Base-by-base conservation (phyloP, 92 coral and sea anemone genomes). In the Porites cylindrica region DNA sequence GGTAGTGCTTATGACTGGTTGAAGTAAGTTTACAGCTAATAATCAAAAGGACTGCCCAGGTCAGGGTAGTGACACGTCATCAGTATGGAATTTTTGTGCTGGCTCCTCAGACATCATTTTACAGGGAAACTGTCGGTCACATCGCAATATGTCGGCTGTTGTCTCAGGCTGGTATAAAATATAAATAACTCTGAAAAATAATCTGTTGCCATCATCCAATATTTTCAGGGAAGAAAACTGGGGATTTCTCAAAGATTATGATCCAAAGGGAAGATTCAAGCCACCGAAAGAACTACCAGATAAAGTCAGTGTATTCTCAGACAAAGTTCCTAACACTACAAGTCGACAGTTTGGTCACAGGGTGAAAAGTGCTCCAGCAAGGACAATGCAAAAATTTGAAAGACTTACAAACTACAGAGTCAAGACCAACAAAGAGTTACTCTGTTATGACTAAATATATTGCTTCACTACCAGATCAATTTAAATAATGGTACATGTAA, bases 241-340 rank as follows among this genome's bases (percentile, higher is more conserved):
- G 99, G 99, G 99, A 58, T 97, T 97, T 88, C 90, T 96, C 59
- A 91, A 93, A 75, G 96, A 95, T 62, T 97, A 90, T 87, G 99
- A 97, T 85, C 97, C 84, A 75, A 97, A 95, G 94, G 99, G 99
- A 52, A 90, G 95, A 60, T 68, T 91, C 63, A 97, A 95, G 58
- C 86, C 91, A 11, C 90, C 90, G 77, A 91, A 93, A 52, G 96
- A 93, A 88, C 94, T 93, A 16, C 96, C 94, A 72, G 91, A 91
- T 76, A 88, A 89, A 64, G 80, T 76, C 50, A 79, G 93, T 24
- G 72, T 93, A 20, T 97, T 68, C 52, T 97, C 99, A 52, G 91
- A 93, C 51, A 95, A 79, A 19, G 87, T 95, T 9, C 96, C 99
- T n/a, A 97, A 97, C 86, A 97, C 99, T 16, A 93, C 98, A 68